phyloP scores from a whole-genome alignment of 2,888 invertebrate species.

The Heliconius charithonia region DNA sequence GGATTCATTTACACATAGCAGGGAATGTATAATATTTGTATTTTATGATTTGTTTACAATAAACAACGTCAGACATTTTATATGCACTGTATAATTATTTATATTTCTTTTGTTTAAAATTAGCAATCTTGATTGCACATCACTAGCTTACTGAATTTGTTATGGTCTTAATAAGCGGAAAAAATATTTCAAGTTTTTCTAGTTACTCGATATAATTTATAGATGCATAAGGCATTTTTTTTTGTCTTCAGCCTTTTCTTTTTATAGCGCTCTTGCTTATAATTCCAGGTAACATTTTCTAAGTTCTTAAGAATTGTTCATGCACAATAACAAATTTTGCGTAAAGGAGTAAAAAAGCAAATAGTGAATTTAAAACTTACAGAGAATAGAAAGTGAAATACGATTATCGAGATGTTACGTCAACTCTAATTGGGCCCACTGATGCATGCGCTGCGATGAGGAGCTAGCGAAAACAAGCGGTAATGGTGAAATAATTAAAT shows the following conservation, averaged over 20 bases:
- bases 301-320: not conserved
- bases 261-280: not conserved
- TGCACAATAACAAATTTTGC: not conserved
- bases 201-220: not conserved
- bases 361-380: constrained; percentile 9
- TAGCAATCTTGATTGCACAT: constrained; percentile 1
- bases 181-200: not conserved
- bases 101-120: not conserved
- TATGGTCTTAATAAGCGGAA: not conserved
- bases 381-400: constrained; percentile 52
- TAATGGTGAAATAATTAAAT: constrained; percentile 33
- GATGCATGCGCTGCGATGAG: constrained; percentile 48
- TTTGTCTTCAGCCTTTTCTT: not conserved
- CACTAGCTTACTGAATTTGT: not conserved
- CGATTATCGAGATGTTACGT: constrained; percentile 46
- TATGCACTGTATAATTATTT: constrained; percentile 4
- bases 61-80: not conserved
- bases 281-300: not conserved
- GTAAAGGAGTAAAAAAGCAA: not conserved
- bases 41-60: not conserved
- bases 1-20: not conserved
- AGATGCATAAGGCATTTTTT: not conserved
- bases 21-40: constrained; percentile 15
- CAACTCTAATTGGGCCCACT: constrained; percentile 49
- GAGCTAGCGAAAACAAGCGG: constrained; percentile 50